These are phyloP conservation scores for Hypotaenidia okinawae DNA, from an alignment of 2,797 vertebrate species.

Conservation along the genomic window DNA sequence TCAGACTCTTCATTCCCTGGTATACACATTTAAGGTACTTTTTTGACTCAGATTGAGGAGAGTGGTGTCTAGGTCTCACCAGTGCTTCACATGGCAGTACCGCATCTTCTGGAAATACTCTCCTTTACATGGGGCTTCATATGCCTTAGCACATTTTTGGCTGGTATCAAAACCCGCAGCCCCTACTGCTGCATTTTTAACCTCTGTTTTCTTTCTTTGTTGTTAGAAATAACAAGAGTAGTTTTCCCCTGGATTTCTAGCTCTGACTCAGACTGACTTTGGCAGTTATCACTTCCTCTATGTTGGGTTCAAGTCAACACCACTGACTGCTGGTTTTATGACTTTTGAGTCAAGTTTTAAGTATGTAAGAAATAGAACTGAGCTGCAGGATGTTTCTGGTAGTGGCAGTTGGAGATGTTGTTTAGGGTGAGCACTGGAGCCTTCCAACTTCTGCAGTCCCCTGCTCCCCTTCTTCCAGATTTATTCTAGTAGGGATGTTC, in stretches of 20 bases:
- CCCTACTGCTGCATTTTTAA: background rate
- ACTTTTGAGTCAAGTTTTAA: background rate
- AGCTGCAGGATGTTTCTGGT: background rate
- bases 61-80: background rate
- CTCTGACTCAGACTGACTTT: background rate
- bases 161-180: background rate
- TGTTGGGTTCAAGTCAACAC: background rate
- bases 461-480: background rate
- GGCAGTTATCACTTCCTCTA: background rate
- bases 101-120: no score
- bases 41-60: background rate
- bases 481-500: background rate
- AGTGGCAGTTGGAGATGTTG: background rate
- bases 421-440: background rate
- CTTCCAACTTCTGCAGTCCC: background rate
- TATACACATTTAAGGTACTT: background rate
- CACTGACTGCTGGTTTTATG: background rate
- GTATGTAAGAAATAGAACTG: background rate
- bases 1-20: background rate
- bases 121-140: background rate
- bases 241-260: constrained; percentile 6
- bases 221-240: background rate
- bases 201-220: background rate
- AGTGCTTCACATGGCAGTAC: background rate
- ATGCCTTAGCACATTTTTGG: background rate